A percentile compares a stretch with the other conserved stretches of the same genome.
These are phyloP conservation scores for Linnaemya vulpina DNA, from an alignment of 2,888 invertebrate species.

Conservation along the genomic window DNA sequence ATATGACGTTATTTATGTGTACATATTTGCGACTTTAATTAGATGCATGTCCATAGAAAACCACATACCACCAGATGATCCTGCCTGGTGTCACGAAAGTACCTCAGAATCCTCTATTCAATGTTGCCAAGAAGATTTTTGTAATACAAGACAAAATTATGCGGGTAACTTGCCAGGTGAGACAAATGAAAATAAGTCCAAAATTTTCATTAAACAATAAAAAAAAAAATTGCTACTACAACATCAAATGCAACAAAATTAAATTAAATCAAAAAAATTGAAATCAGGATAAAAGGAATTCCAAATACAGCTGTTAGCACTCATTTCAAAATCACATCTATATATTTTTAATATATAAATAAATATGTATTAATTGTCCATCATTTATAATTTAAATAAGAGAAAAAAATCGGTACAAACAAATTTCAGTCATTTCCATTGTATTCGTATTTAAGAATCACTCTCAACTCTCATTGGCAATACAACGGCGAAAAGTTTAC, in stretches of 20 bases:
- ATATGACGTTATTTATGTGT: constrained; percentile 63
- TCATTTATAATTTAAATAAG: constrained; percentile 29
- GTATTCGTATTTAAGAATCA: constrained; percentile 30
- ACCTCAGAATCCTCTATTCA: constrained; percentile 78
- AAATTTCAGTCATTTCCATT: constrained; percentile 42
- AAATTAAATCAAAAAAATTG: constrained; percentile 51
- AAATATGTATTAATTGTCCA: constrained; percentile 45
- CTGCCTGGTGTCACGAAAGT: constrained; percentile 85
- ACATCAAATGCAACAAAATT: constrained; percentile 36
- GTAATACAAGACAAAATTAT: constrained; percentile 86
- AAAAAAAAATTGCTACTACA: constrained; percentile 58
- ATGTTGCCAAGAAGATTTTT: constrained; percentile 88
- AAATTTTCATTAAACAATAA: constrained; percentile 41
- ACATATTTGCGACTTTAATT: constrained; percentile 74
- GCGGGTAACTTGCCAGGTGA: constrained; percentile 82
- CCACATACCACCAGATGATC: constrained; percentile 86
- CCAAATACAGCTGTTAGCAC: constrained; percentile 58
- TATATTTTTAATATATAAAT: constrained; percentile 25
- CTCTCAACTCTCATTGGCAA: constrained; percentile 59
- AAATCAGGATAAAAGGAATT: constrained; percentile 52
- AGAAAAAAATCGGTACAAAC: constrained; percentile 42
- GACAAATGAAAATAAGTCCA: constrained; percentile 70
- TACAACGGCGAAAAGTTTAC: constrained; percentile 50
- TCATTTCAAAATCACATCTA: constrained; percentile 57
- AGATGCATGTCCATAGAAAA: constrained; percentile 86